phyloP scores from a whole-genome alignment of 53 echinoderm and acorn worm species.

The Apostichopus leukothele region DNA sequence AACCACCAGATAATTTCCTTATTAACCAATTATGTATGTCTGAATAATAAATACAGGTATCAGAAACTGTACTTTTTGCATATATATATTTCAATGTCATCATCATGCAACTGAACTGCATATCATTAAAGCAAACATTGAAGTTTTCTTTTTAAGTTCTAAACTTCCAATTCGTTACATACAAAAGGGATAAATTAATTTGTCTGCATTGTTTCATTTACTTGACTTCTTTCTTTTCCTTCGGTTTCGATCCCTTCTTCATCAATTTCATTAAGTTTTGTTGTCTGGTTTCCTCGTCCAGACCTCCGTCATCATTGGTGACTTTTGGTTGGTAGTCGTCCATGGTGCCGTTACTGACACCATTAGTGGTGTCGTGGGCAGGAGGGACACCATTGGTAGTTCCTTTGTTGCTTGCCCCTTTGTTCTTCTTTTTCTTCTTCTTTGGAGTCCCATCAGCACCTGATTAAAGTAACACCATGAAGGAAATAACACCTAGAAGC shows the following conservation, averaged over 20 bases:
- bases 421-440: slow-evolving; percentile 57
- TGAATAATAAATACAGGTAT: too few species aligned
- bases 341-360: background rate
- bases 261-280: slow-evolving; percentile 79
- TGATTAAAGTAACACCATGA: background rate
- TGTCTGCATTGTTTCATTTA: background rate
- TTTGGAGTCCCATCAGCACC: slow-evolving; percentile 30
- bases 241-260: slow-evolving; percentile 70
- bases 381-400: background rate
- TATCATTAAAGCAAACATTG: too few species aligned
- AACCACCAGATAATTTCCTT: too few species aligned
- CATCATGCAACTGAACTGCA: too few species aligned
- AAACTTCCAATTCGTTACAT: too few species aligned
- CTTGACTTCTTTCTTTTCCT: slow-evolving; percentile 55
- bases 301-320: background rate
- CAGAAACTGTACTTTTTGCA: too few species aligned
- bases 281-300: slow-evolving; percentile 84
- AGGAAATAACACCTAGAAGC: too few species aligned
- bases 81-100: too few species aligned
- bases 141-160: too few species aligned
- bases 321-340: background rate
- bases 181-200: too few species aligned
- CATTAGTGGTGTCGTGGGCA: too few species aligned
- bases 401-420: slow-evolving; percentile 39
- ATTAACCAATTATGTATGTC: too few species aligned